Base-by-base conservation (phyloP, 2,888 invertebrate genomes). In the Pseudoips prasinana region DNA sequence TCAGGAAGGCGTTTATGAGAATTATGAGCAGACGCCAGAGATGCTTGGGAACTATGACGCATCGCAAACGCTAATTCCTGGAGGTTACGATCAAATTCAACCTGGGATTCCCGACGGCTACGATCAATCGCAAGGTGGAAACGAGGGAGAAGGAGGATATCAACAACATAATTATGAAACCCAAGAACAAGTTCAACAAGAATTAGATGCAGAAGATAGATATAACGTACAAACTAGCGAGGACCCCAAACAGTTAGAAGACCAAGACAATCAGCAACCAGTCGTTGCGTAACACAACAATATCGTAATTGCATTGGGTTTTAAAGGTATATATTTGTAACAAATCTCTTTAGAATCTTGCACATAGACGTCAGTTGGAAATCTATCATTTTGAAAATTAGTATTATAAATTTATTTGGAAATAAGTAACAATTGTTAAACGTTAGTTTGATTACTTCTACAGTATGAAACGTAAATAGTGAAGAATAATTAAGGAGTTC, bases 161-260 rank as follows among this genome's bases (percentile, higher is more conserved):
- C 41, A 61, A 19, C 52, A 63, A 29, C 37, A 53, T 29, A 52
- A 52, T 28, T 46, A 55, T 37, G 66, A 69, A 43, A 46, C 38
- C 25, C 42, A 45, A 27, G 42, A 55, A 8, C 39, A 65, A 31
- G 49, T 75, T 19, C 65, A 75, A 49, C 48, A 71, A 46, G 55
- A 56, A 31, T 34, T 78, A 23, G 63, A 77, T 43, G 29, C 33
- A 29, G 79, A 78, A 52, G 64, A 74, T 45, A 68, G 65, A 25
- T 68, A 56, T 32, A 27, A 18, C 8, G 47, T 51, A 25, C 17
- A 33, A 40, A 29, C 24, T 5, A n/a, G 2, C 7, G 4, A 7
- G 3, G n/a, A 20, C 2, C 3, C 20, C 2, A 7, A 20, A 2
- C 7, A 20, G 7, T 3, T 20, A n/a, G 4, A 3, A 20, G 20